A percentile compares a stretch with the other conserved stretches of the same genome.
Evolutionary conservation across 2,888 invertebrate species (phyloP).

Genomic region (Noctua fimbriata): DNA sequence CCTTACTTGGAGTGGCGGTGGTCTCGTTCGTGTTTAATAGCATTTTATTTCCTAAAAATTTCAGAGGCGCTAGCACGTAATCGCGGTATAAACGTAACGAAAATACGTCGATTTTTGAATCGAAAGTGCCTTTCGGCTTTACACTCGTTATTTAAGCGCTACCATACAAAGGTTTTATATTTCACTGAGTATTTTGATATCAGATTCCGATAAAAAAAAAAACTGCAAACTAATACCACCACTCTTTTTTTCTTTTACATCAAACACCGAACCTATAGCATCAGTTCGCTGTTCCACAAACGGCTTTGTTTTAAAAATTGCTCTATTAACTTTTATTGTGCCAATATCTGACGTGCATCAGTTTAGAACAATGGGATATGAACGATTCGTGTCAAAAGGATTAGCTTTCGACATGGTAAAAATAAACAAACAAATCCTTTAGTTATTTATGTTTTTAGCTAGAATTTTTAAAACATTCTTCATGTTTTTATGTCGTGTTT

Average conservation of each 20-base stretch:
- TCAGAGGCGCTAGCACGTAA: too few species aligned
- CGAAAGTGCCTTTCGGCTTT: too few species aligned
- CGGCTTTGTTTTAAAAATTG: conserved; percentile 28
- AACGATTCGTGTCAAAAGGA: conserved; percentile 15
- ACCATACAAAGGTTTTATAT: not conserved
- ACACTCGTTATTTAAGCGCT: too few species aligned
- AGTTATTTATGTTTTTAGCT: not conserved
- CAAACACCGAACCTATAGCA: not conserved
- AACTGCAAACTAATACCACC: not conserved
- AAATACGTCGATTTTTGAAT: too few species aligned
- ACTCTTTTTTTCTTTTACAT: not conserved
- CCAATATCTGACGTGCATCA: conserved; percentile 7
- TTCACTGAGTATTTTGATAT: not conserved
- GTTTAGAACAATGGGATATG: conserved; percentile 25
- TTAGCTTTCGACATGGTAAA: not conserved
- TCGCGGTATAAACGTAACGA: too few species aligned
- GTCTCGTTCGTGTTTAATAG: too few species aligned
- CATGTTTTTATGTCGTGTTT: not conserved
- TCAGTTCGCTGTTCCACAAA: conserved; percentile 11
- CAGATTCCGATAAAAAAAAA: not conserved
- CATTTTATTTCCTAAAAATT: too few species aligned
- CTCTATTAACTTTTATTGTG: conserved; percentile 17
- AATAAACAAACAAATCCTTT: conserved; percentile 4
- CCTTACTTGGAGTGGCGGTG: too few species aligned
- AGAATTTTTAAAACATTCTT: not conserved